Evolutionary conservation across 2,888 invertebrate genomes (phyloP), one percentile per base, ranked within the genome.

Genomic region (Phortica magna): DNA sequence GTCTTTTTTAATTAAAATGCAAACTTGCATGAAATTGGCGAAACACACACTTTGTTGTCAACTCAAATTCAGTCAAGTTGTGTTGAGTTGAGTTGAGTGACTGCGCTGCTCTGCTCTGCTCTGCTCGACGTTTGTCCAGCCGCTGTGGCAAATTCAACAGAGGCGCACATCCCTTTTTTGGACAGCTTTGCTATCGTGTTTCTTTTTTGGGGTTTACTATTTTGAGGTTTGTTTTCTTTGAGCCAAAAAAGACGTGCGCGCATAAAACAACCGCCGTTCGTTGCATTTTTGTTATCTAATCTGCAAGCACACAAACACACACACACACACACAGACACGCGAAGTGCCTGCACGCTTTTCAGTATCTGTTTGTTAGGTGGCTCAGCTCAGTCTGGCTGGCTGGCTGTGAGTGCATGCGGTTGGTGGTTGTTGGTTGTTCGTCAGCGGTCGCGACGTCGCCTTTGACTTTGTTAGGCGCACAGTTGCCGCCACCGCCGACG

Each of bases 1-100:
- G 57, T 48, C 59, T 68, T 70, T 83, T 85, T 85, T 87, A 85
- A 85, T 88, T 84, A 85, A 84, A 84, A 88, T 85, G 87, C 87
- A 87, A 86, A 88, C 86, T 86, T 82, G 81, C 88, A 85, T 87
- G 82, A 84, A 82, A 84, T 84, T 83, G 79, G 78, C 77, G 70
- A 43, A 59, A 41, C 48, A 48, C 48, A 41, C 48, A 48, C 48
- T 48, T 48, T 48, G 48, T 6, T 48, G 48, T 48, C 48, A 48
- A 48, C 5, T 48, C 7, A 6, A 48, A 7, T 48, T 2, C 0
- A 1, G 31, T 31, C 5, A 4, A 31, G 31, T 0, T 1, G 1
- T 0, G 31, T 1, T 31, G 31, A 31, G 31, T 0, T 0, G 0
- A 31, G 31, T 4, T 31, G 31, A 31, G 31, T 31, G 31, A 31